Percentiles rank a stretch among this genome's conserved stretches.
These are phyloP conservation scores for Pollicipes pollicipes DNA, from an alignment of 1,140 invertebrate species.

Conservation along the genomic window DNA sequence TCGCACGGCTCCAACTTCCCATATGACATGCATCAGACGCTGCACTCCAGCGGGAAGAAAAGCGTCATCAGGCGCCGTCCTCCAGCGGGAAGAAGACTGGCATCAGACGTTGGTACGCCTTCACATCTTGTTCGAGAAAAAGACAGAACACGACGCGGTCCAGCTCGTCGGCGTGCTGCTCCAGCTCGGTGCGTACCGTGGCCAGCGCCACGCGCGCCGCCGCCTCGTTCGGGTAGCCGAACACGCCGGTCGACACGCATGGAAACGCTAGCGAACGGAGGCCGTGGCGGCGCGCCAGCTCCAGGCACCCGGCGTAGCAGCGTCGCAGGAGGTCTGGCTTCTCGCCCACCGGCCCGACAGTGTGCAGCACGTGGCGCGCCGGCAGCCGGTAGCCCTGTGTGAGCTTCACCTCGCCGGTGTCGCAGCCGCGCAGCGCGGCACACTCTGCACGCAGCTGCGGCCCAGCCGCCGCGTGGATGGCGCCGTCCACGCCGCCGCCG, in stretches of 20 bases:
- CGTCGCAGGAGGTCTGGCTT: conserved; percentile 40
- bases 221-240: conserved; percentile 37
- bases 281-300: conserved; percentile 37
- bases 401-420: conserved; percentile 56
- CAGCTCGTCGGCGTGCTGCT: too few species aligned
- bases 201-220: conserved; percentile 29
- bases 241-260: conserved; percentile 69
- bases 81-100: conserved; percentile 59
- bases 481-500: conserved; percentile 75
- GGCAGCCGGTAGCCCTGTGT: conserved; percentile 59
- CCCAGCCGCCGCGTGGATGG: conserved; percentile 63
- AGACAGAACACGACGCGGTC: conserved; percentile 64
- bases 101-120: conserved; percentile 51
- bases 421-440: conserved; percentile 45
- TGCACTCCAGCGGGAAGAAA: too few species aligned
- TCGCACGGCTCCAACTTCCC: too few species aligned
- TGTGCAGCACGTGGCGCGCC: conserved; percentile 63
- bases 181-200: conserved; percentile 26
- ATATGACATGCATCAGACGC: too few species aligned
- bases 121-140: conserved; percentile 49
- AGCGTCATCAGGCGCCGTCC: too few species aligned
- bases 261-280: conserved; percentile 56
- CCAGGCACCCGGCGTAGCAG: conserved; percentile 50
- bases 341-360: conserved; percentile 58
- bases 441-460: conserved; percentile 48